phyloP scores from a whole-genome alignment of 2,797 vertebrate species.

The Enteromius afrohamiltoni region DNA sequence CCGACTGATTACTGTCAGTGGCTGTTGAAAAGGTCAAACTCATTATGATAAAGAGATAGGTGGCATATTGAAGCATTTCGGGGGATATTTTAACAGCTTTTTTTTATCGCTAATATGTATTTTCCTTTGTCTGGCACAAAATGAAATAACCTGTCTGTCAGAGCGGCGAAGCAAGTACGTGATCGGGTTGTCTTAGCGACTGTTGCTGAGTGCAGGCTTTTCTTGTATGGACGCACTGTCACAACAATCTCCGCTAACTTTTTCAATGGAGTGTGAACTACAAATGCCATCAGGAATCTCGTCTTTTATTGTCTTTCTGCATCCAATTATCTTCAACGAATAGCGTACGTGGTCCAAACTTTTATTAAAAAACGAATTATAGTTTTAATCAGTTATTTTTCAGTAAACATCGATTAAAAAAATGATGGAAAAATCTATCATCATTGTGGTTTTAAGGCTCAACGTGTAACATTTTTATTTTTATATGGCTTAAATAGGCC shows the following conservation, averaged over 20 bases:
- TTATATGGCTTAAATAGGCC: not conserved
- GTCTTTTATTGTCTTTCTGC: slow-evolving; percentile 28
- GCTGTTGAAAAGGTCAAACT: slow-evolving; percentile 75
- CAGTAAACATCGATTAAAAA: not conserved
- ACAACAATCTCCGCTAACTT: slow-evolving; percentile 72
- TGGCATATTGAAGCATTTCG: slow-evolving; percentile 65
- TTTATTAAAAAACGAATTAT: not conserved
- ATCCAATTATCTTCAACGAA: slow-evolving; percentile 53
- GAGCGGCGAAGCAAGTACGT: slow-evolving; percentile 29
- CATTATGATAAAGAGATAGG: slow-evolving; percentile 76
- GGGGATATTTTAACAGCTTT: slow-evolving; percentile 63
- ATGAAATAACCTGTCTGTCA: slow-evolving; percentile 72
- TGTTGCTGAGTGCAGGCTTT: not conserved
- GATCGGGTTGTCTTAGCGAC: not conserved
- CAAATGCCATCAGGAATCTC: slow-evolving; percentile 41
- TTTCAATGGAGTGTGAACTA: slow-evolving; percentile 71
- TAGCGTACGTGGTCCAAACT: not conserved
- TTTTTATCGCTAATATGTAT: slow-evolving; percentile 20
- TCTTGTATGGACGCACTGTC: slow-evolving; percentile 63
- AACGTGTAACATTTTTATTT: not conserved
- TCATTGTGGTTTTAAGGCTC: not conserved
- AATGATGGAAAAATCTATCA: not conserved
- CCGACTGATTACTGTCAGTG: slow-evolving; percentile 65
- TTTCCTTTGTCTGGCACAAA: slow-evolving; percentile 62
- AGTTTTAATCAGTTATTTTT: not conserved